Evolutionary conservation across 2,113 vertebrate genomes (phyloP), one percentile per base, ranked within the genome.

Genomic region (Daphoenositta chrysoptera): DNA sequence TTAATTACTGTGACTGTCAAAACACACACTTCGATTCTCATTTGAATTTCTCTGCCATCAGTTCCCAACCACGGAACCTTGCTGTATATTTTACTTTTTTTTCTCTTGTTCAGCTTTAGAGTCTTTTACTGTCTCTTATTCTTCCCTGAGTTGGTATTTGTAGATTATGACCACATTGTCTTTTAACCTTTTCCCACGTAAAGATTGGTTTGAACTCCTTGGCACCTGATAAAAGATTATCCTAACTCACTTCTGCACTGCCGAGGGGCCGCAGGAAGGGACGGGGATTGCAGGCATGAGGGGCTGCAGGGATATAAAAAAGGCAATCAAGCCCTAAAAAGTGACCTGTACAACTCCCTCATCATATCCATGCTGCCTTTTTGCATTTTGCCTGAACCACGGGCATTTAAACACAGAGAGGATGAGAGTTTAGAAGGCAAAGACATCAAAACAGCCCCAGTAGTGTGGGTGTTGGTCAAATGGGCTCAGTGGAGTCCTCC

Each of bases 1-100:
- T 94, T 96, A 95, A 96, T 96, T 97, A 95, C 89, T 94, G 73
- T 76, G 87, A 91, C 87, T 92, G 89, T 94, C 80, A 94, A 94
- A 94, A 94, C 90, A 96, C 83, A 90, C 83, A 78, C 76, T 87
- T 89, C 94, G 91, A 64, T 79, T 87, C 90, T 94, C 91, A 78
- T 95, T 94, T 92, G 77, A 89, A 87, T 94, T 91, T 89, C 69
- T 79, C 95, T 92, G 63, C 90, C 72, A 66, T 71, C 76, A 30
- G 47, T 78, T 96, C 87, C 87, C 69, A 91, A 8, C 40, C 53
- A 69, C 1, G 0, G 60, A 71, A 87, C 61, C 37, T 21, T 19
- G 56, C 53, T 80, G 16, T 11, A 15, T 17, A 6, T 71, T 58
- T 48, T 26, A 12, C n/a, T n/a, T n/a, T 42, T 61, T 66, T 63